Evolutionary conservation across 2,113 vertebrate species (phyloP).

Genomic region (Micronycteris hirsuta): DNA sequence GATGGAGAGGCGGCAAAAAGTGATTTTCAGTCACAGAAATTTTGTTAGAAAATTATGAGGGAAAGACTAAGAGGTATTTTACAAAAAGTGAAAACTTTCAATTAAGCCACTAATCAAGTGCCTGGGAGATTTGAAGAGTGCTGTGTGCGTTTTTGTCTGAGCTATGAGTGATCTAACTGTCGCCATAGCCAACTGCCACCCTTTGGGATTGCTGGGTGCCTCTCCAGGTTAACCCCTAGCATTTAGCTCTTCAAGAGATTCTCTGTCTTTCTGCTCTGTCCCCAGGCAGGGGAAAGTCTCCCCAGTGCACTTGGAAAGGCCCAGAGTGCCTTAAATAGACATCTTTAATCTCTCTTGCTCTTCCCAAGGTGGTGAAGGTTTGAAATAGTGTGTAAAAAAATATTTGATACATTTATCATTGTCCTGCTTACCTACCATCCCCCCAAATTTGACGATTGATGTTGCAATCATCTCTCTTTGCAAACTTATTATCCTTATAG

Average conservation of each 20-base stretch:
- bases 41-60: constrained; percentile 6
- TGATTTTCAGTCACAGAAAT: not conserved
- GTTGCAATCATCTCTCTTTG: not conserved
- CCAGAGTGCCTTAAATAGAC: not conserved
- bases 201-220: not conserved
- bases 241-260: not conserved
- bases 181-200: not conserved
- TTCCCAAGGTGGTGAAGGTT: not conserved
- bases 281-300: not conserved
- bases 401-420: not conserved
- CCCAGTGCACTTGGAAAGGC: not conserved
- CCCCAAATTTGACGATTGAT: not conserved
- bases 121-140: not conserved
- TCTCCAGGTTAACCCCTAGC: not conserved
- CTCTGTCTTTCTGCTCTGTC: not conserved
- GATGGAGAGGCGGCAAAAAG: not conserved
- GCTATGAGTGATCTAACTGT: not conserved
- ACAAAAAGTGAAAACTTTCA: not conserved
- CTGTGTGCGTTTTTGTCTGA: not conserved
- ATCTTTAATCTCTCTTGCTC: not conserved
- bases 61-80: constrained; percentile 1
- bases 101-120: not conserved
- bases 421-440: not conserved
- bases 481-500: not conserved
- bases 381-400: not conserved